Evolutionary conservation across 2,797 vertebrate genomes (phyloP), one percentile per base, ranked within the genome.

Genomic region (Bradypodion pumilum): DNA sequence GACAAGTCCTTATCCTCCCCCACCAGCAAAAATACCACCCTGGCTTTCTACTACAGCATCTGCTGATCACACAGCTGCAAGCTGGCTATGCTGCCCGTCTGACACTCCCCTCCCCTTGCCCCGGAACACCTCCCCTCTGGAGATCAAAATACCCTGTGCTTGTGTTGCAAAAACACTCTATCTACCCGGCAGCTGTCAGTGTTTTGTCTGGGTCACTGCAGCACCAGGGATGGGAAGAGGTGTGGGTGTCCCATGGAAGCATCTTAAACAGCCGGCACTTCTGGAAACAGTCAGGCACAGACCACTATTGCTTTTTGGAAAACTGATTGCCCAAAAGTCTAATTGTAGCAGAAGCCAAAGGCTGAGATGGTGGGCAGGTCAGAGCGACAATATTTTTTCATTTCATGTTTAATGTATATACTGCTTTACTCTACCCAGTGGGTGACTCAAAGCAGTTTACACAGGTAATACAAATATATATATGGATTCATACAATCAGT

Each of bases 151-250:
- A 96, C 94, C 95, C 94, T 97, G 97, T 7, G 21, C 4, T 97
- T 98, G 97, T 98, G 97, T 42, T 70, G n/a, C 21, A 70, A 42
- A 10, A 25, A 98, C 13, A 29, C 23, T 25, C 40, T 19, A 29
- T 59, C 95, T 95, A 94, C 91, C 80, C 81, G 90, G 92, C 97
- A 98, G 97, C 97, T 98, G 98, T 98, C 96, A 95, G 95, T 98
- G 98, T 99, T 98, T 97, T 98, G 98, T 99, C 98, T 99, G 98
- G 96, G 96, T 96, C 91, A 89, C 86, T 88, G 93, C 79, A 90
- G 12, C 52, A 56, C 52, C 91, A 95, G 94, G 96, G 95, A 94
- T 86, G 90, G 87, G 90, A 91, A 23, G 85, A 95, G 37, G 93
- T 94, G 96, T 78, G 74, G 49, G 94, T 49, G 13, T 96, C 95